Evolutionary conservation across 2,797 vertebrate genomes (phyloP).

Genomic region (Microctenopoma lineatum): DNA sequence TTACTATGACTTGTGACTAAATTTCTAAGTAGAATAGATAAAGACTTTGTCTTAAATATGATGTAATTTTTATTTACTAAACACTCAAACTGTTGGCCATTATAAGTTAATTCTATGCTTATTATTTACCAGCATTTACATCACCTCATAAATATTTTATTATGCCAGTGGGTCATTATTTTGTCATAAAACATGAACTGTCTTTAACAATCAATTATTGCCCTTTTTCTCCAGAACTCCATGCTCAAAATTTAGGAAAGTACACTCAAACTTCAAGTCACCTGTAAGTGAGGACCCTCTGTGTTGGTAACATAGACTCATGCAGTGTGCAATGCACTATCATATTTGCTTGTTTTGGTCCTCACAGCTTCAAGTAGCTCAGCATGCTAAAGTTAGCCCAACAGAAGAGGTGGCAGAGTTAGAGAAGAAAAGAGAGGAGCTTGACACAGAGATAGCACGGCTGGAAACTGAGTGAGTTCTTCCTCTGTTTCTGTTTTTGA

Average conservation of each 20-base stretch:
- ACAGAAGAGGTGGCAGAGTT: slow-evolving; percentile 84
- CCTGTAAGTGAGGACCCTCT: slow-evolving; percentile 64
- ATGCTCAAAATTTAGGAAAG: slow-evolving; percentile 64
- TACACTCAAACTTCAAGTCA: slow-evolving; percentile 74
- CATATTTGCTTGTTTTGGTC: slow-evolving; percentile 14
- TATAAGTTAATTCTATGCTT: too few species aligned
- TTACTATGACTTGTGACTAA: too few species aligned
- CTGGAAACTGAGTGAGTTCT: slow-evolving; percentile 86
- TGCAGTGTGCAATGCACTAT: not conserved
- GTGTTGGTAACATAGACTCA: not conserved
- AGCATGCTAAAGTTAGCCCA: slow-evolving; percentile 63
- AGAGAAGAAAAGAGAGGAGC: slow-evolving; percentile 75
- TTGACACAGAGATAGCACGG: slow-evolving; percentile 88
- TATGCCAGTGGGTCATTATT: too few species aligned
- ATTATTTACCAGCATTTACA: too few species aligned
- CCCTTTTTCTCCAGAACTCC: slow-evolving; percentile 61
- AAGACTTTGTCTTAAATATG: too few species aligned
- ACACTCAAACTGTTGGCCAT: too few species aligned
- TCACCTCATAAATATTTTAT: too few species aligned
- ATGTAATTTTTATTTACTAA: too few species aligned
- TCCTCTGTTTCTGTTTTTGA: slow-evolving; percentile 5
- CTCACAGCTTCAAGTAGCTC: slow-evolving; percentile 65
- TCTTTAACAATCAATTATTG: too few species aligned
- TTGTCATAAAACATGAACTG: too few species aligned
- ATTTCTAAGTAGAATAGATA: too few species aligned